Evolutionary conservation across 2,888 invertebrate species (phyloP).

Genomic region (Tinea pellionella): DNA sequence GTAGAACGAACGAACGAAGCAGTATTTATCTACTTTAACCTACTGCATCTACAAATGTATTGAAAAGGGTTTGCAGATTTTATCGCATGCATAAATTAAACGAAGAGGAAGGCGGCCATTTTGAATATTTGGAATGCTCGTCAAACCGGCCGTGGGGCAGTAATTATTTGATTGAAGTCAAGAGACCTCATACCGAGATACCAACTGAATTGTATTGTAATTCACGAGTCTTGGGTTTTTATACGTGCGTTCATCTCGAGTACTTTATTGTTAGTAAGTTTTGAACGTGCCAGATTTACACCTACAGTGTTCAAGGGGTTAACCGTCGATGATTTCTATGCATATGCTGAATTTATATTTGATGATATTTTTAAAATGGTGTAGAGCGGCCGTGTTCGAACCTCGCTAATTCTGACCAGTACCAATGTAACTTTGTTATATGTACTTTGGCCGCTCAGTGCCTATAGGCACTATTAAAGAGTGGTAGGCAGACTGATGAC

Average conservation of each 20-base stretch:
- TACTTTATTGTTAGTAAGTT: conserved; percentile 38
- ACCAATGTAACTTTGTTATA: too few species aligned
- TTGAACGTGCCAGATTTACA: conserved; percentile 45
- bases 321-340: conserved; percentile 32
- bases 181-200: conserved; percentile 64
- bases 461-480: too few species aligned
- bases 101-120: conserved; percentile 47
- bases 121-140: conserved; percentile 54
- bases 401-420: too few species aligned
- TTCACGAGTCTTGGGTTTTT: conserved; percentile 33
- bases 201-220: conserved; percentile 46
- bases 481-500: too few species aligned
- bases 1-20: too few species aligned
- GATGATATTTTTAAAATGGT: too few species aligned
- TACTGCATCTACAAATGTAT: background rate
- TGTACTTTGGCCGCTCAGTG: too few species aligned
- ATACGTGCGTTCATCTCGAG: conserved; percentile 21
- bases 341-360: conserved; percentile 11
- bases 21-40: background rate
- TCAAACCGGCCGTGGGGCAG: conserved; percentile 62
- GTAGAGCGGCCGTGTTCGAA: too few species aligned
- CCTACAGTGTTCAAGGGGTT: conserved; percentile 57
- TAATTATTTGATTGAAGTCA: conserved; percentile 69
- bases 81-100: conserved; percentile 48
- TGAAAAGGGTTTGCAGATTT: conserved; percentile 27